Conservation (phyloP, 2,888 invertebrate genomes). For the Drosophila melanosoma region DNA sequence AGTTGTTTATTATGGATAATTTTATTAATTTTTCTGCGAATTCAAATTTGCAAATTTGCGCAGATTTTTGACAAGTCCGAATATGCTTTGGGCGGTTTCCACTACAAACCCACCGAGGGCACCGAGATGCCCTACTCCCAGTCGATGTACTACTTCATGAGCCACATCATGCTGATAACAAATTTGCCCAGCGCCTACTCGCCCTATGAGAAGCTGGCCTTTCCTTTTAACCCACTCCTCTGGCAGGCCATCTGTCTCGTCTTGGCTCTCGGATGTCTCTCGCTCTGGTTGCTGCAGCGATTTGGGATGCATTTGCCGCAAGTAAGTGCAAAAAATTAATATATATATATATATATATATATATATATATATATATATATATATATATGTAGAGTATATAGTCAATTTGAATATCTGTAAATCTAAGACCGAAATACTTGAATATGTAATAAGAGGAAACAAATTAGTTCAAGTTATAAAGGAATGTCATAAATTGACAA, state of each 20-base stretch:
- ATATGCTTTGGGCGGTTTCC: slow-evolving; percentile 74
- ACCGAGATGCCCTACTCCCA: slow-evolving; percentile 61
- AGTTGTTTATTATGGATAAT: too few relatives aligned
- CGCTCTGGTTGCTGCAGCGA: slow-evolving; percentile 32
- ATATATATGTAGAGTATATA: too few relatives aligned
- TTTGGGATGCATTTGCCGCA: background rate
- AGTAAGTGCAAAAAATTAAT: background rate
- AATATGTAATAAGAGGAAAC: background rate
- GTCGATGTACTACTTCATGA: slow-evolving; percentile 70
- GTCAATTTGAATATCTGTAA: background rate
- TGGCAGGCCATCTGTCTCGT: slow-evolving; percentile 64
- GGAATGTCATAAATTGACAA: background rate
- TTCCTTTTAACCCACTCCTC: slow-evolving; percentile 69
- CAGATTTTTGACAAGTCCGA: slow-evolving; percentile 74
- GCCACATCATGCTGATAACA: slow-evolving; percentile 71
- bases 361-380: too few relatives aligned
- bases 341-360: background rate
- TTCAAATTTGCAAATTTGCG: slow-evolving; percentile 7
- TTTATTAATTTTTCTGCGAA: background rate
- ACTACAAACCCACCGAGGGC: slow-evolving; percentile 57
- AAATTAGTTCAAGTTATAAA: background rate
- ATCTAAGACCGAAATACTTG: background rate
- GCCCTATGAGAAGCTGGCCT: slow-evolving; percentile 73
- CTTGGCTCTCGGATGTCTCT: slow-evolving; percentile 46
- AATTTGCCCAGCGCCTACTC: slow-evolving; percentile 69